phyloP scores from a whole-genome alignment of 2,797 vertebrate genomes.

The Zalophus californianus region DNA sequence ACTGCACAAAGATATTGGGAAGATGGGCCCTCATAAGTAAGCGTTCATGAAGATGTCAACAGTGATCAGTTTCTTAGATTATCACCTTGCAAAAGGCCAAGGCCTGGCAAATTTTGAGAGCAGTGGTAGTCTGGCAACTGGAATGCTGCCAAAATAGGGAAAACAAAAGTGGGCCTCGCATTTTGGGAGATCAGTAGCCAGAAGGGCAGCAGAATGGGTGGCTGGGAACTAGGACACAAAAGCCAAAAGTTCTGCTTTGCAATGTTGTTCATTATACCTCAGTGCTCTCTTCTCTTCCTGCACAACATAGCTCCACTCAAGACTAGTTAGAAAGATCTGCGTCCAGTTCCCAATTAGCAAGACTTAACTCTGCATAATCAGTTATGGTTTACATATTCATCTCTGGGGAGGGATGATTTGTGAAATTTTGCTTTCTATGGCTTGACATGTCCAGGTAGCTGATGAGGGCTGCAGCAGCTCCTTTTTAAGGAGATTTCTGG shows the following conservation, averaged over 20 bases:
- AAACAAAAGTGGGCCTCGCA: background rate
- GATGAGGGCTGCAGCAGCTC: background rate
- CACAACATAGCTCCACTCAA: background rate
- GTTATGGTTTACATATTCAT: background rate
- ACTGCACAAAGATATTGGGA: background rate
- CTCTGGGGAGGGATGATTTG: background rate
- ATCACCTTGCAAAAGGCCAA: background rate
- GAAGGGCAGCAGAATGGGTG: background rate
- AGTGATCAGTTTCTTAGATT: background rate
- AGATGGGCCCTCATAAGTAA: background rate
- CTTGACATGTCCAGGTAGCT: background rate
- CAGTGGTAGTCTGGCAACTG: background rate
- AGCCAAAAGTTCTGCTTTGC: background rate
- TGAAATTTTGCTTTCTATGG: background rate
- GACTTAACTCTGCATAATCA: background rate
- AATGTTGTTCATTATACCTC: background rate
- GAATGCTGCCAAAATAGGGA: background rate
- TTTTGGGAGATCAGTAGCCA: background rate
- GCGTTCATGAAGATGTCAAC: background rate
- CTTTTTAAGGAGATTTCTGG: background rate
- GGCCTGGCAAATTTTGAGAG: conserved; percentile 28
- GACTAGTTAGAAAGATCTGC: background rate
- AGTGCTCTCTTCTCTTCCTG: background rate
- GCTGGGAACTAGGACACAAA: background rate
- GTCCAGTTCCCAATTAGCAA: background rate